Evolutionary conservation across 1,140 invertebrate genomes (phyloP), one percentile per base, ranked within the genome.

Genomic region (Lysiphlebus fabarum): DNA sequence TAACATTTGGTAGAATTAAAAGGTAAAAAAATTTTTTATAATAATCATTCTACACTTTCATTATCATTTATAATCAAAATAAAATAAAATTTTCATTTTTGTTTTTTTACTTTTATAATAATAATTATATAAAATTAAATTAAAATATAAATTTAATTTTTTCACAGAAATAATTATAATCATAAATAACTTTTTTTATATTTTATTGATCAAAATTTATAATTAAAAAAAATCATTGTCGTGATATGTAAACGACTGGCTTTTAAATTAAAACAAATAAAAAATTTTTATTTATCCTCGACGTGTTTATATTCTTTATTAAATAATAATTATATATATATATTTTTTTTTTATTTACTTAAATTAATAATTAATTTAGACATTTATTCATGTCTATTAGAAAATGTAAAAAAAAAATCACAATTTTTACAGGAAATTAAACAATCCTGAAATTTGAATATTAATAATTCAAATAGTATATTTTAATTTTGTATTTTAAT

Each of bases 1-100:
- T 77, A 76, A 77, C 72, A 75, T 75, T 68, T 67, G 72, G 70
- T 68, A 70, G 70, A 58, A 66, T 70, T 66, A 70, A 74, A 73
- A 42, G 41, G 26, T 69, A 70, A 69, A 63, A 71, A 64, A 74
- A 71, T 17, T 47, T 17, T 47, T 34, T 11, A 47, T 38, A 48
- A 14, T 26, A 37, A 57, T 54, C 38, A 42, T 41, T 4, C 51
- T 47, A 57, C 17, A 45, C 14, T 48, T 26, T 26, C 17, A 26
- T 14, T 34, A 5, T 49, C 47, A 26, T 49, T 49, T 49, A 49
- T 49, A 14, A 7, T 26, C 33, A 49, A 11, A 17, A 49, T 10
- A 7, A 9, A 49, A 45, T 45, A 5, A 5, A 45, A 45, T 8
- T n/a, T 47, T 11, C 12, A 6, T 2, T 36, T 48, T 48, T 38